phyloP scores from a whole-genome alignment of 2,797 vertebrate species.

The Meda fulgida region DNA sequence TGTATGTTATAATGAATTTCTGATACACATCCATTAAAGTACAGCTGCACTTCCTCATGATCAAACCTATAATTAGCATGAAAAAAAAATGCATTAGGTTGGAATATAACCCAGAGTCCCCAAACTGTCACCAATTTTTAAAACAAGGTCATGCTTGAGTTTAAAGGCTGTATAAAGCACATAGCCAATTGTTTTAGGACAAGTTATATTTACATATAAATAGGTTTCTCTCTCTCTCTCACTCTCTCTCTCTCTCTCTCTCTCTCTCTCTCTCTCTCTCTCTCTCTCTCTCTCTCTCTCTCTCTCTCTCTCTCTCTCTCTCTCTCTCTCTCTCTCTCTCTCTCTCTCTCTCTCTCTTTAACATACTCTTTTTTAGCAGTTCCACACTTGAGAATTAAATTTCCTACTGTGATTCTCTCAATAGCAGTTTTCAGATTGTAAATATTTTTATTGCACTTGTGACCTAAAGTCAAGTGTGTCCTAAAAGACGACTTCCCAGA shows the following conservation, averaged over 20 bases:
- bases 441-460: conserved; percentile 33
- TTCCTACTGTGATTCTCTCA: conserved; percentile 30
- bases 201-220: conserved; percentile 57
- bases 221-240: too few relatives aligned
- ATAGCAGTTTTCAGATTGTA: conserved; percentile 16
- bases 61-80: background rate
- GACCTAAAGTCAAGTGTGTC: conserved; percentile 26
- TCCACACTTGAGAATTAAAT: conserved; percentile 29
- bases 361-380: conserved; percentile 16
- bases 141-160: background rate
- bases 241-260: background rate
- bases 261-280: background rate
- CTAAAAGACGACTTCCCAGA: conserved; percentile 12
- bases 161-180: background rate
- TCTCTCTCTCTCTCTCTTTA: background rate
- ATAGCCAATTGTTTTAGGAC: background rate
- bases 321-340: background rate
- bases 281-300: background rate
- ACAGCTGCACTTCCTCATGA: background rate
- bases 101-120: background rate
- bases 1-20: background rate
- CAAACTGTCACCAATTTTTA: background rate
- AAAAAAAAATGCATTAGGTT: too few relatives aligned
- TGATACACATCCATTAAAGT: background rate
- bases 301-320: background rate